Evolutionary conservation across 2,888 invertebrate genomes (phyloP), one percentile per base, ranked within the genome.

Genomic region (Eristalinus sepulchralis): DNA sequence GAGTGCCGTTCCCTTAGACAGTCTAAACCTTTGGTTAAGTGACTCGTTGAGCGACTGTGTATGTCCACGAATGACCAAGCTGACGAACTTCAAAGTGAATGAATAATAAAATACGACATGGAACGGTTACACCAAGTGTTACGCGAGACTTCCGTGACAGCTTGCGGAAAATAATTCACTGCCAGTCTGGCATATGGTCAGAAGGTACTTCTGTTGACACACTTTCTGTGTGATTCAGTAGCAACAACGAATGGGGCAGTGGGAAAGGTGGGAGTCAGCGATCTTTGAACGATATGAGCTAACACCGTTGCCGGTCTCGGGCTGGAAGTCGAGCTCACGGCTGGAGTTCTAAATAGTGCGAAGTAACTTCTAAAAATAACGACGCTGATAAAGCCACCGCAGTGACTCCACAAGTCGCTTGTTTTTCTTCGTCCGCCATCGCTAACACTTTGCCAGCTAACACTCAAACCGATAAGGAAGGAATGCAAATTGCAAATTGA

Each of bases 131-230:
- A n/a, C 27, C 59, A 11, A 55, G 27, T 59, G 39, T 72, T 62
- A 62, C 72, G 62, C 22, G 62, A 63, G 55, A 47, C 17, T 47
- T 47, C 17, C 47, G 47, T 47, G 47, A 47, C 47, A 47, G 47
- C 47, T 47, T 47, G 47, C 47, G 17, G 17, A 47, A 47, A 47
- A 17, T 17, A 47, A 47, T 47, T 47, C 47, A 47, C 47, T 47
- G 47, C 17, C 47, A 47, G 47, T 6, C 47, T 47, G 47, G 17
- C 47, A 47, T 47, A 8, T 47, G 47, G 47, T 47, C 47, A 34
- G 1, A 34, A 34, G 34, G 34, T 34, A 34, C 9, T 34, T 6
- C n/a, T n/a, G 13, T 8, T 17, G 47, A 47, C 47, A 47, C 47
- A 17, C 47, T 47, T 47, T 1, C 17, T n/a, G 17, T 1, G 47